These are phyloP conservation scores for Petrocephalus sullivani DNA, from an alignment of 2,797 vertebrate species.

Conservation along the genomic window DNA sequence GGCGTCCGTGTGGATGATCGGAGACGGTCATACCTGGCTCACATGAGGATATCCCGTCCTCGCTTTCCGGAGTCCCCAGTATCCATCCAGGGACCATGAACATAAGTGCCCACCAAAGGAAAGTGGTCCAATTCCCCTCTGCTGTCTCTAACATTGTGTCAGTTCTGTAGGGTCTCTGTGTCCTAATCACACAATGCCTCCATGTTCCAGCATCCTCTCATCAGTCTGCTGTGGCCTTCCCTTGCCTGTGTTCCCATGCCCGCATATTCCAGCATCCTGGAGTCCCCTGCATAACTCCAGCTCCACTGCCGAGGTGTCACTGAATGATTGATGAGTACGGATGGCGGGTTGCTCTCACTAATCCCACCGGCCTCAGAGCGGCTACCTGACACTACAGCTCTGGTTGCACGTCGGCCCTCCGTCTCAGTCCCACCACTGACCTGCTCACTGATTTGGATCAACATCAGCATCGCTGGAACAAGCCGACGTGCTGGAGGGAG, in stretches of 20 bases:
- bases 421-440: constrained; percentile 46
- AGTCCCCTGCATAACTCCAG: constrained; percentile 12
- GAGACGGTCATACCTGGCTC: constrained; percentile 53
- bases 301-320: constrained; percentile 45
- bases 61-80: constrained; percentile 20
- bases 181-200: neutral
- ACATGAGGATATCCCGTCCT: constrained; percentile 40
- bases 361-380: constrained; percentile 32
- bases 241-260: neutral
- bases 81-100: constrained; percentile 27
- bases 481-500: neutral
- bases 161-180: neutral
- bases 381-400: constrained; percentile 44
- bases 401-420: constrained; percentile 52
- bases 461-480: neutral
- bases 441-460: constrained; percentile 58
- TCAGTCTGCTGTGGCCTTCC: neutral
- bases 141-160: constrained; percentile 31
- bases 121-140: constrained; percentile 14
- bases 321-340: constrained; percentile 62
- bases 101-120: constrained; percentile 36
- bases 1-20: neutral
- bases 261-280: constrained; percentile 4
- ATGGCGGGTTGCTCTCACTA: constrained; percentile 54
- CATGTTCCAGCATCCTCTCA: neutral